Evolutionary conservation across 2,113 vertebrate genomes (phyloP).

Genomic region (Nasalis larvatus): DNA sequence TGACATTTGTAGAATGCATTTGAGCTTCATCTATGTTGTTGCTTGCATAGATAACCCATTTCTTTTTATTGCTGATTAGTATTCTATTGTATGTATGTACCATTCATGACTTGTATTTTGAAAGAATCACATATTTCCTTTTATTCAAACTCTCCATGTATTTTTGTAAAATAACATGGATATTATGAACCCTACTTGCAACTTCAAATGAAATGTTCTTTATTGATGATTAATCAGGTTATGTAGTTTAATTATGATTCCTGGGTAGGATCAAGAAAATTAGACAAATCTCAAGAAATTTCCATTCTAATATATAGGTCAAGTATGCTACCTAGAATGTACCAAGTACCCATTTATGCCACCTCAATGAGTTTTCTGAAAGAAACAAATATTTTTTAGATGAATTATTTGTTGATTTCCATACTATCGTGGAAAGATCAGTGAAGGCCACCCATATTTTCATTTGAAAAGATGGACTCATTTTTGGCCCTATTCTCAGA

Average conservation of each 20-base stretch:
- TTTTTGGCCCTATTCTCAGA: neutral
- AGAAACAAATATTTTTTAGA: neutral
- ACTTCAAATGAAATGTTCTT: neutral
- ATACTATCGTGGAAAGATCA: neutral
- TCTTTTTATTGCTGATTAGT: neutral
- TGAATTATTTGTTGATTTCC: neutral
- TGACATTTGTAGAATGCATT: neutral
- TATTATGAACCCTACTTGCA: neutral
- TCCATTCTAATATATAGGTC: neutral
- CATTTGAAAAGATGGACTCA: neutral
- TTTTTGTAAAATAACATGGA: neutral
- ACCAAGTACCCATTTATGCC: neutral
- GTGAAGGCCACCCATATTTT: neutral
- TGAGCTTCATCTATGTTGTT: neutral
- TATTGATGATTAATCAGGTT: neutral
- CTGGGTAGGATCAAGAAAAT: neutral
- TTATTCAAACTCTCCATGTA: neutral
- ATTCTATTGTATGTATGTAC: neutral
- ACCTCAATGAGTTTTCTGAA: neutral
- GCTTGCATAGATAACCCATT: neutral
- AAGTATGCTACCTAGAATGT: neutral
- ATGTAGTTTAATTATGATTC: neutral
- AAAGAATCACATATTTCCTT: neutral
- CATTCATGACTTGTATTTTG: neutral
- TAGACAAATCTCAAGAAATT: conserved; percentile 3